Base-by-base conservation (phyloP, 2,113 vertebrate genomes). In the Plotosus lineatus region DNA sequence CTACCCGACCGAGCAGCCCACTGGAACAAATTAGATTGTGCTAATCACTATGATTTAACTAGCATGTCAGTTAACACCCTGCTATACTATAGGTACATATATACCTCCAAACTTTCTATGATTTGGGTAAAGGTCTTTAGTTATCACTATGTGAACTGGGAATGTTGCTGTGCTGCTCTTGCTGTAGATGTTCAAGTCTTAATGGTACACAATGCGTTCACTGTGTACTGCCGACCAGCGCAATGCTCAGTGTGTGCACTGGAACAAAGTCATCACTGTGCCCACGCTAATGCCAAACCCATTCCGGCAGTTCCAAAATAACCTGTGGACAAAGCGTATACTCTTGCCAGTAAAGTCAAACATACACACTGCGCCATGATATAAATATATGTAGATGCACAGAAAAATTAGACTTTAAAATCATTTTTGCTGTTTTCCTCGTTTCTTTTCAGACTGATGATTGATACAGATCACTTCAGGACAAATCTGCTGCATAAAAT, bases 231-330 rank as follows among this genome's bases (percentile, higher is more conserved):
- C 80, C 77, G 78, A 14, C 53, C 75, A 78, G 68, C 77, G 88
- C 83, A 83, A 83, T 53, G 81, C 83, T 71, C 72, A 80, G 81
- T 78, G 89, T 78, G 89, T 84, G 86, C 68, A 76, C 74, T 36
- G 46, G 77, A 86, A 92, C 90, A 94, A 88, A 89, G 85, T 80
- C 80, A 3, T 81, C 89, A 85, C 86, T 94, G 90, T 93, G 86
- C 87, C 88, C 86, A 77, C 71, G 73, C 46, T 14, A 61, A 40
- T 72, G 19, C 81, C 71, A 42, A n/a, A 71, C 63, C 76, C 71
- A 26, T 69, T 76, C 78, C 75, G 42, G 33, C 56, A 61, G 26
- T 55, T 42, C 36, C n/a, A 56, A 26, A 3, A 50, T 26, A 75
- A 12, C 10, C 19, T 21, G 56, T 19, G 17, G n/a, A 53, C 26